These are phyloP conservation scores for Xanthostigma xanthostigma DNA, from an alignment of 2,888 invertebrate species.

Conservation along the genomic window DNA sequence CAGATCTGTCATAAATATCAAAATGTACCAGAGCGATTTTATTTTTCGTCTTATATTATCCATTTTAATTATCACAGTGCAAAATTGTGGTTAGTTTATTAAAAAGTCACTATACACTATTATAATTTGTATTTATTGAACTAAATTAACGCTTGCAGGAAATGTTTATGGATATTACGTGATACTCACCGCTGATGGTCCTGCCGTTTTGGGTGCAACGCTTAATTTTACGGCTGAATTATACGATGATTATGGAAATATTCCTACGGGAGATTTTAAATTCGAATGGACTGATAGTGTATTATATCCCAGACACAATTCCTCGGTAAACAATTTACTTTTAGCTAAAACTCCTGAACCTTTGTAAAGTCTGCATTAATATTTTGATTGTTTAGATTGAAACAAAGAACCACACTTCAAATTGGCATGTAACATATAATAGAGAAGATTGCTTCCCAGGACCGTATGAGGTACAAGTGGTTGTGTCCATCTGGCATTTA, in stretches of 20 bases:
- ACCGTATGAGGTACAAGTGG: conserved; percentile 40
- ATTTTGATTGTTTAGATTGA: conserved; percentile 24
- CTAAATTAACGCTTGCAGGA: conserved; percentile 9
- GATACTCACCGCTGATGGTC: conserved; percentile 43
- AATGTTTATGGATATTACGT: conserved; percentile 26
- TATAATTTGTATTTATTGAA: too few species aligned
- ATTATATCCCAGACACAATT: conserved; percentile 18
- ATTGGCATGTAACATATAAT: conserved; percentile 48
- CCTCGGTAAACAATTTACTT: conserved; percentile 19
- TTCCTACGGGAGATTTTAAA: conserved; percentile 32
- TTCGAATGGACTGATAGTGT: conserved; percentile 48
- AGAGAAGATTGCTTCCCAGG: conserved; percentile 36
- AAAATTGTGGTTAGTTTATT: too few species aligned
- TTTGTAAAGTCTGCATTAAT: neutral
- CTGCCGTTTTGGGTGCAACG: conserved; percentile 55
- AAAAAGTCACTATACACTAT: too few species aligned
- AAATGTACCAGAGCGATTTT: too few species aligned
- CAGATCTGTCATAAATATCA: too few species aligned
- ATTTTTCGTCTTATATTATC: too few species aligned
- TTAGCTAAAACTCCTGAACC: neutral
- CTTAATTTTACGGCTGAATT: conserved; percentile 52
- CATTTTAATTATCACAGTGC: too few species aligned
- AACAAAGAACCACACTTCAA: conserved; percentile 34
- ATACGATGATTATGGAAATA: conserved; percentile 23
- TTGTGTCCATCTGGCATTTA: conserved; percentile 27